Evolutionary conservation across 2,113 vertebrate genomes (phyloP).

Genomic region (Crotalus helleri): DNA sequence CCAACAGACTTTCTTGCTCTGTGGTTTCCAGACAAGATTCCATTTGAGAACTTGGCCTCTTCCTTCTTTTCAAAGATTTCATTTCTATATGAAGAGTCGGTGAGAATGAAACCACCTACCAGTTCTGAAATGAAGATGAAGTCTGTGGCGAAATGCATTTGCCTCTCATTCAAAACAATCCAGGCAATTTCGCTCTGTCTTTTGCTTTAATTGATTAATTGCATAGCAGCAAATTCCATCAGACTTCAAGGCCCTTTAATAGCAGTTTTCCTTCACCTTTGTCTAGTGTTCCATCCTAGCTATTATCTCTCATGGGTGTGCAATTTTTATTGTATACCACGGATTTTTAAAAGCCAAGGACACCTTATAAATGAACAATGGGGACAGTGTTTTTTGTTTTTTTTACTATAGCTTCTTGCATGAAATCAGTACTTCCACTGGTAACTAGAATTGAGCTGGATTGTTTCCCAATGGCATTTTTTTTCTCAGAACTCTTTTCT

Average conservation of each 20-base stretch:
- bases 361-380: background rate
- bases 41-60: background rate
- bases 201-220: constrained; percentile 60
- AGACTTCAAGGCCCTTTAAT: constrained; percentile 47
- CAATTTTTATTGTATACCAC: background rate
- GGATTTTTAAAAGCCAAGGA: background rate
- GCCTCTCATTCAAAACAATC: constrained; percentile 17
- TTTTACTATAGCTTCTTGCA: background rate
- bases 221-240: background rate
- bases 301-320: background rate
- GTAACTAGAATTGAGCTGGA: background rate
- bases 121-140: fast-evolving
- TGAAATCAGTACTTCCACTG: background rate
- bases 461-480: background rate
- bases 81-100: background rate
- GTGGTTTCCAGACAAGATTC: background rate
- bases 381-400: background rate
- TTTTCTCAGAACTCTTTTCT: background rate
- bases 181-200: constrained; percentile 41
- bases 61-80: background rate
- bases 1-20: background rate
- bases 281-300: constrained; percentile 18
- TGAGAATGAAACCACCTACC: background rate
- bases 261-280: constrained; percentile 37
- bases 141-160: constrained; percentile 34